These are phyloP conservation scores for Hesperophylax magnus DNA, from an alignment of 1,140 invertebrate species.

Conservation along the genomic window DNA sequence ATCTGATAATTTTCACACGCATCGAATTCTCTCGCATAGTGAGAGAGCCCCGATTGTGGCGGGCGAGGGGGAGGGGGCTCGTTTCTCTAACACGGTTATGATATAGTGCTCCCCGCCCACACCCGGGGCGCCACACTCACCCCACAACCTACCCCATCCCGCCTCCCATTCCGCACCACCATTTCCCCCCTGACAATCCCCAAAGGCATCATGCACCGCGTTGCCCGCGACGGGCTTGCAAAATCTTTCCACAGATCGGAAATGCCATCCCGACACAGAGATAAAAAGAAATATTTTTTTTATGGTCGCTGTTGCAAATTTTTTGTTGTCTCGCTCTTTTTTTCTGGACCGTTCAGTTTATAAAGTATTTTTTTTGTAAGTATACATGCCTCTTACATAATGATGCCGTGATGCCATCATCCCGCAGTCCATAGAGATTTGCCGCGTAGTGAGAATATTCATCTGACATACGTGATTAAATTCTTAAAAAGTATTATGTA, in stretches of 20 bases:
- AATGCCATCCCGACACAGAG: too few species aligned
- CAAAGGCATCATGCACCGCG: constrained; percentile 4
- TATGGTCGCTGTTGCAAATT: too few species aligned
- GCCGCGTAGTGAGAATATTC: too few species aligned
- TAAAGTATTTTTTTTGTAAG: too few species aligned
- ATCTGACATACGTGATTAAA: too few species aligned
- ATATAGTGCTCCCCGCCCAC: constrained; percentile 7
- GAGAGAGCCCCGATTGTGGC: background rate
- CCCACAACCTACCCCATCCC: background rate
- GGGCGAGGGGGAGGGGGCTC: background rate
- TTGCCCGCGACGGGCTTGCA: background rate
- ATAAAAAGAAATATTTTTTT: too few species aligned
- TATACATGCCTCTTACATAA: too few species aligned
- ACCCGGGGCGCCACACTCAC: background rate
- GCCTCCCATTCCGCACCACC: background rate
- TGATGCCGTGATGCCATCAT: too few species aligned
- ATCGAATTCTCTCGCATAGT: background rate
- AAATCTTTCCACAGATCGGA: background rate
- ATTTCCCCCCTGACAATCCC: background rate
- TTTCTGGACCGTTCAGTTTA: too few species aligned
- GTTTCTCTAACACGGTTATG: constrained; percentile 16
- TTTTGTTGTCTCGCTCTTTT: too few species aligned
- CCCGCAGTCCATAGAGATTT: too few species aligned
- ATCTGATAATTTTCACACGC: constrained; percentile 35
- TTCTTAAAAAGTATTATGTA: too few species aligned